These are phyloP conservation scores for Horisme vitalbata DNA, from an alignment of 2,888 invertebrate genomes.

Conservation along the genomic window DNA sequence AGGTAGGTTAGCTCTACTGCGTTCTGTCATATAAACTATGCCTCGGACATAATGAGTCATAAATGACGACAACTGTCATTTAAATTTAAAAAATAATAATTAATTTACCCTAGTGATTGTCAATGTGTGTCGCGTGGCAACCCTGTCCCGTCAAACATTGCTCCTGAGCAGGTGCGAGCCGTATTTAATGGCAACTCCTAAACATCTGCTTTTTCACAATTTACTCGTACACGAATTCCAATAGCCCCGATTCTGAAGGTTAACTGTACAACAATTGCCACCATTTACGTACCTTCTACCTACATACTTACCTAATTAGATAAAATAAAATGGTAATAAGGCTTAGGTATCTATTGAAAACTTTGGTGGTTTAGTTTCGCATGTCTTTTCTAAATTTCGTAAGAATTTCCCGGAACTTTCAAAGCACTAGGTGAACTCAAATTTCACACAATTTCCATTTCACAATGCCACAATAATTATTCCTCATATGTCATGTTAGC, in stretches of 20 bases:
- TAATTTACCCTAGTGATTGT: constrained; percentile 31
- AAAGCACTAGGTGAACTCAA: constrained; percentile 21
- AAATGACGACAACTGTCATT: not conserved
- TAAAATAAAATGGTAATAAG: not conserved
- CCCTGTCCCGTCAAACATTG: constrained; percentile 46
- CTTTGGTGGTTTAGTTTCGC: not conserved
- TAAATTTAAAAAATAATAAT: not conserved
- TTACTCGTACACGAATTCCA: constrained; percentile 65
- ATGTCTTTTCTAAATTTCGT: constrained; percentile 1
- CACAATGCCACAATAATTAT: constrained; percentile 66
- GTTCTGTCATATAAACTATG: not conserved
- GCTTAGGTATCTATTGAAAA: not conserved
- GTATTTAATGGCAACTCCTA: constrained; percentile 64
- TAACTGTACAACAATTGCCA: constrained; percentile 15
- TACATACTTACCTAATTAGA: constrained; percentile 9
- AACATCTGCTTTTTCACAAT: constrained; percentile 78
- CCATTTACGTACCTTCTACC: constrained; percentile 20
- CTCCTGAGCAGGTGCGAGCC: constrained; percentile 63
- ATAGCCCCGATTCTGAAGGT: constrained; percentile 54
- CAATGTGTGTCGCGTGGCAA: constrained; percentile 41
- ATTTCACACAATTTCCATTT: constrained; percentile 54
- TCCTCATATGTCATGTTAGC: constrained; percentile 73
- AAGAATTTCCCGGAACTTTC: constrained; percentile 9
- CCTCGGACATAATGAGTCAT: no score
- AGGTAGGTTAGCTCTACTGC: not conserved